Conservation (phyloP, 2,888 invertebrate species). For the Shargacucullia verbasci region DNA sequence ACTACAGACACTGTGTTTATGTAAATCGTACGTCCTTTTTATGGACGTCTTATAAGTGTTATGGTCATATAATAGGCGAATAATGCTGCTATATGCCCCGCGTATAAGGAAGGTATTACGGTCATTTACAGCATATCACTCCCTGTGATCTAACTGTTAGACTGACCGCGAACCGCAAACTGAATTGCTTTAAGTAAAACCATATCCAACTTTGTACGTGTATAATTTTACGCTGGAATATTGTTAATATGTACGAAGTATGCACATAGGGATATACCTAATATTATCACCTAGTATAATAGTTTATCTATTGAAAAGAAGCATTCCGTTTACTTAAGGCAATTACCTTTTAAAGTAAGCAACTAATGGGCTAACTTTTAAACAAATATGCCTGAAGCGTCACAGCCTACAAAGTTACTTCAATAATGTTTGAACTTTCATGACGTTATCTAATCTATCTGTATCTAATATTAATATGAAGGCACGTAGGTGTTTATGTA, state of each 20-base stretch:
- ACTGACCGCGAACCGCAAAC: conserved; percentile 59
- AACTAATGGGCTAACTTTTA: too few relatives aligned
- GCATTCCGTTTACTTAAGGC: too few relatives aligned
- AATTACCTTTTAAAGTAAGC: too few relatives aligned
- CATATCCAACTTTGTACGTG: conserved; percentile 42
- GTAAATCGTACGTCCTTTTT: conserved; percentile 34
- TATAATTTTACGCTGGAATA: conserved; percentile 34
- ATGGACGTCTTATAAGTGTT: conserved; percentile 30
- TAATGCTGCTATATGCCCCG: neutral
- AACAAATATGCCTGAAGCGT: too few relatives aligned
- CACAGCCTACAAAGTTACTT: too few relatives aligned
- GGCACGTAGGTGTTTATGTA: too few relatives aligned
- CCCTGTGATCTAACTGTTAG: conserved; percentile 61
- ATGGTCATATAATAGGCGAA: conserved; percentile 9
- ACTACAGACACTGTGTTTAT: conserved; percentile 37
- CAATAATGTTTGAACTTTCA: too few relatives aligned
- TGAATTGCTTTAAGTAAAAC: conserved; percentile 48
- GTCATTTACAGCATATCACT: conserved; percentile 58
- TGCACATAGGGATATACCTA: too few relatives aligned
- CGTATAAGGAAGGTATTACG: conserved; percentile 64
- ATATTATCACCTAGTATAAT: too few relatives aligned
- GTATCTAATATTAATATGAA: too few relatives aligned
- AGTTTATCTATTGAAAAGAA: too few relatives aligned
- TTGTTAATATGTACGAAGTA: conserved; percentile 9
- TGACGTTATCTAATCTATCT: neutral